Evolutionary conservation across 2,888 invertebrate genomes (phyloP).

Genomic region (Cryptops parisi): DNA sequence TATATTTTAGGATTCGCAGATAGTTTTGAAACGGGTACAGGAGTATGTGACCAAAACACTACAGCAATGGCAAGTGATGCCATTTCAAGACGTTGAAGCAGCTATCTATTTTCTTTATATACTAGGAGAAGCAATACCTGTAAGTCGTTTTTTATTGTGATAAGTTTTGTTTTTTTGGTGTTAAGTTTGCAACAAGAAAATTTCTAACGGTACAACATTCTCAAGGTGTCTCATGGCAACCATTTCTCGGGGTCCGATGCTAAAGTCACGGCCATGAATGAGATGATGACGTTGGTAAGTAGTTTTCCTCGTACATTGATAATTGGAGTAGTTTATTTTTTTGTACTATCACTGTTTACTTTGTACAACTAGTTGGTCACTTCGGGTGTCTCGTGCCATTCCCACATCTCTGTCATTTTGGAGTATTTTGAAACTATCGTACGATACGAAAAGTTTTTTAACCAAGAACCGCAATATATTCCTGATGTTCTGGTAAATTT

Average conservation of each 20-base stretch:
- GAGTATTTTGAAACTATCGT: conserved; percentile 37
- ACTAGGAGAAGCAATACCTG: conserved; percentile 37
- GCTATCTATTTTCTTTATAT: conserved; percentile 37
- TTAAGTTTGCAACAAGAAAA: not conserved
- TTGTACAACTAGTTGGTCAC: conserved; percentile 30
- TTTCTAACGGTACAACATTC: not conserved
- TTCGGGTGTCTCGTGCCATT: conserved; percentile 34
- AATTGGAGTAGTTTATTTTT: too few relatives aligned
- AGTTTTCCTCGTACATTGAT: too few relatives aligned
- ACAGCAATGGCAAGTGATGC: conserved; percentile 32
- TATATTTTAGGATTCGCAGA: conserved; percentile 30
- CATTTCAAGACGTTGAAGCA: conserved; percentile 37
- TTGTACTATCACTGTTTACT: not conserved
- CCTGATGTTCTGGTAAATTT: conserved; percentile 32
- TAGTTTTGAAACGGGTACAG: conserved; percentile 34
- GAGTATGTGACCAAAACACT: conserved; percentile 32
- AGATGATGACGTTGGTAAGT: conserved; percentile 35
- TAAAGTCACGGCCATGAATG: conserved; percentile 31
- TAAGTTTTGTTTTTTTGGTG: conserved; percentile 6
- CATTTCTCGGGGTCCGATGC: conserved; percentile 30
- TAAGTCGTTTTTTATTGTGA: too few relatives aligned
- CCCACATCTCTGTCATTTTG: conserved; percentile 35
- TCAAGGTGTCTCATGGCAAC: conserved; percentile 30
- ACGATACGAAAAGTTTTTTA: conserved; percentile 41
- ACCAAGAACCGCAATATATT: conserved; percentile 35